phyloP scores from a whole-genome alignment of 2,113 vertebrate species.

The Protobothrops mucrosquamatus region DNA sequence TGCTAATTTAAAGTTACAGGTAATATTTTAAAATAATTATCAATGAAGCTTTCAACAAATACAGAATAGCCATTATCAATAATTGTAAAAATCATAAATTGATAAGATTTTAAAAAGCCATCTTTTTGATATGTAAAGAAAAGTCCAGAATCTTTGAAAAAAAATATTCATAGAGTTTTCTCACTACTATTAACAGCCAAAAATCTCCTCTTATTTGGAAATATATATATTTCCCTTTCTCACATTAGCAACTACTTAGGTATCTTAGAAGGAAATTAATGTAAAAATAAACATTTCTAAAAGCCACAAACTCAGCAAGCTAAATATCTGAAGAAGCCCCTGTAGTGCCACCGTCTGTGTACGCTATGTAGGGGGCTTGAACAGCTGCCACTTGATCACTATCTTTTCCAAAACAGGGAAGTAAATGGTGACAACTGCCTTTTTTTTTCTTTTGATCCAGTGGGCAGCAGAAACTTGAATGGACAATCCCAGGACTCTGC shows the following conservation, averaged over 20 bases:
- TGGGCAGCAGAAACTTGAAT: neutral
- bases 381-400: neutral
- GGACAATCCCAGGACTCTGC: neutral
- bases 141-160: neutral
- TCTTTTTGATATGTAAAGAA: neutral
- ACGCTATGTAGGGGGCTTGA: neutral
- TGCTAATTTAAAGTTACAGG: neutral
- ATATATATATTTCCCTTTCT: neutral
- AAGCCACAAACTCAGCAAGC: neutral
- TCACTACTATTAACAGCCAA: neutral
- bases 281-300: neutral
- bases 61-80: neutral
- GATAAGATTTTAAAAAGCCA: neutral
- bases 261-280: neutral
- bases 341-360: neutral
- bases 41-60: neutral
- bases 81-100: neutral
- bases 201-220: neutral
- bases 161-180: neutral
- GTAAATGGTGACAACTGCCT: neutral
- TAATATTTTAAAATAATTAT: neutral
- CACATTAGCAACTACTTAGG: neutral
- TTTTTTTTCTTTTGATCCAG: neutral
- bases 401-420: neutral
- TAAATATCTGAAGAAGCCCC: neutral